These are phyloP conservation scores for Acrobasis consociella DNA, from an alignment of 2,888 invertebrate genomes.

Conservation along the genomic window DNA sequence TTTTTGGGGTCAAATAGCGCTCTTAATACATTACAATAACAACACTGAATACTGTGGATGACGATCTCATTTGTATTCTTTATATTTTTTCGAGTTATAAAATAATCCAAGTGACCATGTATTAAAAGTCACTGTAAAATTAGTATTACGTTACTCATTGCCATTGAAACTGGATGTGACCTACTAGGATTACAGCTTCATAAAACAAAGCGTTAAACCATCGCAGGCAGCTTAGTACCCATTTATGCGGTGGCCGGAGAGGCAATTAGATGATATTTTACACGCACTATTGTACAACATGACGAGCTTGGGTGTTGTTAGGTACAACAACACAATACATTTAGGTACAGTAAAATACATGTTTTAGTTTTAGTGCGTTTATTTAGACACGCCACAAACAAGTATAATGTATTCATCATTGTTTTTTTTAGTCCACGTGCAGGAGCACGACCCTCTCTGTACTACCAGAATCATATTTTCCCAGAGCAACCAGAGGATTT, in stretches of 20 bases:
- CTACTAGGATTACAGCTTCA: slow-evolving; percentile 12
- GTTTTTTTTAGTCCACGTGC: too few species aligned
- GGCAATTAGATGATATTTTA: slow-evolving; percentile 21
- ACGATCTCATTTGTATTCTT: too few species aligned
- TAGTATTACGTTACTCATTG: slow-evolving; percentile 5
- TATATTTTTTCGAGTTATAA: neutral
- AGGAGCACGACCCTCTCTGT: too few species aligned
- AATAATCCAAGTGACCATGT: neutral
- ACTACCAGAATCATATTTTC: too few species aligned
- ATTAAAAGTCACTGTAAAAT: neutral
- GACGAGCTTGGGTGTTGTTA: neutral
- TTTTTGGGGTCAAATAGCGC: too few species aligned
- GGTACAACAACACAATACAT: neutral
- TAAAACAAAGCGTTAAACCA: slow-evolving; percentile 8
- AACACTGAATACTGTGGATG: too few species aligned
- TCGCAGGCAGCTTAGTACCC: neutral
- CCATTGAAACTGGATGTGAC: slow-evolving; percentile 14
- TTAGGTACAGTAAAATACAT: neutral
- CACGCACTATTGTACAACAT: slow-evolving; percentile 13
- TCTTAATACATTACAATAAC: too few species aligned
- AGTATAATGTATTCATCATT: too few species aligned
- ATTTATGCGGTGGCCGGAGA: slow-evolving; percentile 21
- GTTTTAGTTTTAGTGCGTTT: too few species aligned
- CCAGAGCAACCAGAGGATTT: too few species aligned
- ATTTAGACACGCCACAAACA: too few species aligned